phyloP scores from a whole-genome alignment of 1,140 invertebrate species.

The Sitobion miscanthi region DNA sequence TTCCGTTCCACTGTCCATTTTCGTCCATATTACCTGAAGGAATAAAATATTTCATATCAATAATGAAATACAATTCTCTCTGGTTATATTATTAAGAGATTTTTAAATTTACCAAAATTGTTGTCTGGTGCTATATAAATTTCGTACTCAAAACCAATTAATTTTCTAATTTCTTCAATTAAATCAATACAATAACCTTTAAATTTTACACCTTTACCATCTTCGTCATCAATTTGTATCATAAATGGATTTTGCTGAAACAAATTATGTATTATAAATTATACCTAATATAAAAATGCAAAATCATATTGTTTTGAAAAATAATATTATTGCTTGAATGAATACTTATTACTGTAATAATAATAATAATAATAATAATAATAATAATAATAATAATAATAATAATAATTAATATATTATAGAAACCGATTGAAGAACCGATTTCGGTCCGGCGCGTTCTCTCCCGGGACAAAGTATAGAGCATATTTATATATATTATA shows the following conservation, averaged over 20 bases:
- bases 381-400: background rate
- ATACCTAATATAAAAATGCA: background rate
- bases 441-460: too few relatives aligned
- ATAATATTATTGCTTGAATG: background rate
- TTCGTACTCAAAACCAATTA: conserved; percentile 88
- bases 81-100: background rate
- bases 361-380: background rate
- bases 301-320: background rate
- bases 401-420: too few relatives aligned
- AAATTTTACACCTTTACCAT: conserved; percentile 66
- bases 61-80: background rate
- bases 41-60: background rate
- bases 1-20: conserved; percentile 88
- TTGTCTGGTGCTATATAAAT: conserved; percentile 79
- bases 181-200: conserved; percentile 94
- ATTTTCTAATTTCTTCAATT: conserved; percentile 81
- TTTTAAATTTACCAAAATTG: conserved; percentile 70
- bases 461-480: too few relatives aligned
- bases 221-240: conserved; percentile 70
- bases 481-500: background rate
- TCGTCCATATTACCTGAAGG: conserved; percentile 74
- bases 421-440: too few relatives aligned
- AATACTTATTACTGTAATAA: background rate
- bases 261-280: background rate
- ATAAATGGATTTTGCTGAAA: conserved; percentile 85